Evolutionary conservation across 2,888 invertebrate species (phyloP).

Genomic region (Scaptomyza polygonia): DNA sequence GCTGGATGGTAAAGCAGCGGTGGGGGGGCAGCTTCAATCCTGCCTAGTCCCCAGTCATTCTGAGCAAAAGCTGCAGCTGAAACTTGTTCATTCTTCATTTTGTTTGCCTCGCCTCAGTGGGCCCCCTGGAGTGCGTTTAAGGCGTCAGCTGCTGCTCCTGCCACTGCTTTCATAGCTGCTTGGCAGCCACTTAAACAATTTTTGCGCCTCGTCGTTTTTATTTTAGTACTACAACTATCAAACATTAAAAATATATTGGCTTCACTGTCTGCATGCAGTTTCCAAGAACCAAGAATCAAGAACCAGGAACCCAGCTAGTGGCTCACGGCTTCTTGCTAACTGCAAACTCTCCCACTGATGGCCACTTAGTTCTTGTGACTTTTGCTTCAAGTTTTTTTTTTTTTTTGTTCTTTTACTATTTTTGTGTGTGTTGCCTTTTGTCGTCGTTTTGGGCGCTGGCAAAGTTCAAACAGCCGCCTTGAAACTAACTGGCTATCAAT

Average conservation of each 20-base stretch:
- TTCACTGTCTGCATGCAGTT: conserved; percentile 33
- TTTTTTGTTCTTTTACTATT: conserved; percentile 38
- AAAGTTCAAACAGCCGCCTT: conserved; percentile 74
- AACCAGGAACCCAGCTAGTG: neutral
- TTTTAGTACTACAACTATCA: conserved; percentile 76
- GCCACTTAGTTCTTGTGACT: conserved; percentile 74
- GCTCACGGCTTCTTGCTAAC: conserved; percentile 10
- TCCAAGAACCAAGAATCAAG: neutral
- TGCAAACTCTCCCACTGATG: conserved; percentile 45
- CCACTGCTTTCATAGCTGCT: conserved; percentile 22
- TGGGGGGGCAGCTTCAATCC: neutral
- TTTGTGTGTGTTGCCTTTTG: conserved; percentile 12
- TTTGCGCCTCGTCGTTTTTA: conserved; percentile 67
- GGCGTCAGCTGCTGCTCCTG: conserved; percentile 22
- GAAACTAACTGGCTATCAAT: conserved; percentile 76
- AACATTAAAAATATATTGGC: conserved; percentile 79
- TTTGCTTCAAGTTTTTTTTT: conserved; percentile 67
- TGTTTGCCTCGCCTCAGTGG: conserved; percentile 49
- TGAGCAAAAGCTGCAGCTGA: conserved; percentile 31
- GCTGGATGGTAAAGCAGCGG: neutral
- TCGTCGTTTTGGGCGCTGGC: conserved; percentile 32
- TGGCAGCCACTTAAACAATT: conserved; percentile 73
- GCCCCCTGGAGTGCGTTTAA: conserved; percentile 74
- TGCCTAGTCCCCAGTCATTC: conserved; percentile 25
- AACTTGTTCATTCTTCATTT: conserved; percentile 71